Percentiles rank a stretch among this genome's conserved stretches.
phyloP scores from a whole-genome alignment of 2,888 invertebrate species.

The Xestia xanthographa region DNA sequence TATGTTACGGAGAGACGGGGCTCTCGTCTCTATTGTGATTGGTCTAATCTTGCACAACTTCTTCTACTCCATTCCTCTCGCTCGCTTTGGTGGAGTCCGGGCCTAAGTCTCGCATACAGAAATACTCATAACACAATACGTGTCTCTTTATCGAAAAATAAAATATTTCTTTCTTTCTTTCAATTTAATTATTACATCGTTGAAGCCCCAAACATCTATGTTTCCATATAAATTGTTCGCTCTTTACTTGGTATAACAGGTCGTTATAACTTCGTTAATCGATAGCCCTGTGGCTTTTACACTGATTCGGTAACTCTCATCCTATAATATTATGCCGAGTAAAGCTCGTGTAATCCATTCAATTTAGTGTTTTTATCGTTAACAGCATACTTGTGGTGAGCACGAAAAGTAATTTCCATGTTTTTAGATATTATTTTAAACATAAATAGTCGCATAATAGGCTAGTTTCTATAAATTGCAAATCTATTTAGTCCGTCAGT shows the following conservation, averaged over 20 bases:
- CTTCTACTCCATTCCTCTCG: no score
- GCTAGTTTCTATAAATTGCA: no score
- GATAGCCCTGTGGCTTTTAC: slow-evolving; percentile 18
- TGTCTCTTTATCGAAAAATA: background rate
- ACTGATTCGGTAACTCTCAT: background rate
- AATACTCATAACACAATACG: background rate
- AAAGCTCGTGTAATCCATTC: background rate
- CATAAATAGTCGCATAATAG: background rate
- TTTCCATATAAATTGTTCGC: slow-evolving; percentile 33
- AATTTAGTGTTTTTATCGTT: slow-evolving; percentile 1
- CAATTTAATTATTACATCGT: background rate
- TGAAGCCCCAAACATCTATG: slow-evolving; percentile 6
- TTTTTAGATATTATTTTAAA: background rate
- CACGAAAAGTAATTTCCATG: background rate
- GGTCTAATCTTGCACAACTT: no score
- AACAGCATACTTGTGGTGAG: background rate
- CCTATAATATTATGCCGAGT: background rate
- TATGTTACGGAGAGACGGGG: no score
- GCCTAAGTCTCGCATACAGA: background rate
- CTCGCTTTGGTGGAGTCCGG: no score
- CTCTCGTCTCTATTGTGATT: no score
- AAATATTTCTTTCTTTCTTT: background rate
- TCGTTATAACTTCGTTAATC: slow-evolving; percentile 48
- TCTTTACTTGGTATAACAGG: background rate
- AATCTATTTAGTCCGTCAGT: no score